A percentile compares a stretch with the other conserved stretches of the same genome.
Conservation (phyloP, 1,140 invertebrate species). For the Trissolcus basalis region DNA sequence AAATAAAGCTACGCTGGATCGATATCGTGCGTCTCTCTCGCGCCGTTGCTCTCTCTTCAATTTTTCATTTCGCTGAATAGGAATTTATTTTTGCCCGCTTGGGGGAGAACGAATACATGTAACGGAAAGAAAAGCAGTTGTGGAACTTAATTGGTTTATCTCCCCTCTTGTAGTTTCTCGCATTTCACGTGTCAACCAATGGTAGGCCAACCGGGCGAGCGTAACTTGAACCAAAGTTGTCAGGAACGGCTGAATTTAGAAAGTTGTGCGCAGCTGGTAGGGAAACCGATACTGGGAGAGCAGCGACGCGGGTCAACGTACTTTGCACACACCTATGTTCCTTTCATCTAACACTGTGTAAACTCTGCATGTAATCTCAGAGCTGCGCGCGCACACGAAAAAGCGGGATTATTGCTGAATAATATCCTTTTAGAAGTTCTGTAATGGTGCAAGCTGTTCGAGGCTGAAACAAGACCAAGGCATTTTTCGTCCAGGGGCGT, state of each 20-base stretch:
- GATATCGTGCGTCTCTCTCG: too few species aligned
- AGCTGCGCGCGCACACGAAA: conserved; percentile 18
- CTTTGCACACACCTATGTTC: conserved; percentile 22
- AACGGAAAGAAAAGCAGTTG: conserved; percentile 48
- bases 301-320: conserved; percentile 46
- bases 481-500: conserved; percentile 30
- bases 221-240: conserved; percentile 57
- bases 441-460: conserved; percentile 38
- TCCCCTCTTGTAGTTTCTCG: conserved; percentile 25
- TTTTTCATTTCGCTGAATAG: too few species aligned
- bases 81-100: neutral
- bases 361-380: conserved; percentile 32
- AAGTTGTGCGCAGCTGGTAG: conserved; percentile 65
- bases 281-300: conserved; percentile 50
- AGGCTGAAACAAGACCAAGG: conserved; percentile 32
- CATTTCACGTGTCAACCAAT: conserved; percentile 35
- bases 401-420: conserved; percentile 45
- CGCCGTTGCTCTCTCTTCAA: too few species aligned
- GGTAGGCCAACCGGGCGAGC: conserved; percentile 24
- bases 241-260: conserved; percentile 63
- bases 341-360: neutral
- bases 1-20: too few species aligned
- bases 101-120: conserved; percentile 35
- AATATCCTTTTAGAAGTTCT: conserved; percentile 38
- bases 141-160: conserved; percentile 39